Evolutionary conservation across 2,113 vertebrate genomes (phyloP).

Genomic region (Vidua macroura): DNA sequence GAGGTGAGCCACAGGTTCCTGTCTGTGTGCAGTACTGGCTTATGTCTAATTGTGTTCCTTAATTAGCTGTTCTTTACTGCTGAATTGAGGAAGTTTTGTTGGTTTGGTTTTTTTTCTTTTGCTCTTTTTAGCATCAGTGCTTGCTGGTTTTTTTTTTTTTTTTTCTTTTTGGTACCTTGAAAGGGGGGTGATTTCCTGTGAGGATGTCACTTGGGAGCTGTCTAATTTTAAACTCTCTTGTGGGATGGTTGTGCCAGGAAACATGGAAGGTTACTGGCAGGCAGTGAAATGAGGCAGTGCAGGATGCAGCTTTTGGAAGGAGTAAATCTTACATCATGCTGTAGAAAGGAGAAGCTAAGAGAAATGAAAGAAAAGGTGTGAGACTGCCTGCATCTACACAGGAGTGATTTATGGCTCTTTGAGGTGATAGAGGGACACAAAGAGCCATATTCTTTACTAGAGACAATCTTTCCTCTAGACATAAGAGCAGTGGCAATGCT

Average conservation of each 20-base stretch:
- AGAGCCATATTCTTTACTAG: background rate
- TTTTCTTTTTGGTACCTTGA: background rate
- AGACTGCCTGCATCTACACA: background rate
- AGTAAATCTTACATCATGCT: background rate
- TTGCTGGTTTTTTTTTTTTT: background rate
- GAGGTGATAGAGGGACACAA: background rate
- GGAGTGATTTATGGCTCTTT: background rate
- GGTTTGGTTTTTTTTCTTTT: background rate
- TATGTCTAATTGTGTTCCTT: background rate
- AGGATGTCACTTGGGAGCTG: background rate
- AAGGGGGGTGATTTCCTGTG: background rate
- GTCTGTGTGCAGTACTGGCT: background rate
- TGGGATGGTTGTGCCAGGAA: background rate
- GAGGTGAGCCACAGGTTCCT: background rate
- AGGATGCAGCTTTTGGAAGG: background rate
- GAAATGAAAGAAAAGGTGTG: background rate
- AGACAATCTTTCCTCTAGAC: background rate
- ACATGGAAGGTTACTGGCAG: background rate
- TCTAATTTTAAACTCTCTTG: background rate
- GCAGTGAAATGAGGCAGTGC: background rate
- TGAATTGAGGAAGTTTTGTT: background rate
- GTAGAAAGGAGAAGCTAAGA: background rate
- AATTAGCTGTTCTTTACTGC: background rate
- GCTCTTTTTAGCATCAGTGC: background rate
- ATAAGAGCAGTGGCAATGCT: background rate